Percentiles rank a stretch among this genome's conserved stretches.
Conservation (phyloP, 1,140 invertebrate genomes). For the Schlechtendalia chinensis region DNA sequence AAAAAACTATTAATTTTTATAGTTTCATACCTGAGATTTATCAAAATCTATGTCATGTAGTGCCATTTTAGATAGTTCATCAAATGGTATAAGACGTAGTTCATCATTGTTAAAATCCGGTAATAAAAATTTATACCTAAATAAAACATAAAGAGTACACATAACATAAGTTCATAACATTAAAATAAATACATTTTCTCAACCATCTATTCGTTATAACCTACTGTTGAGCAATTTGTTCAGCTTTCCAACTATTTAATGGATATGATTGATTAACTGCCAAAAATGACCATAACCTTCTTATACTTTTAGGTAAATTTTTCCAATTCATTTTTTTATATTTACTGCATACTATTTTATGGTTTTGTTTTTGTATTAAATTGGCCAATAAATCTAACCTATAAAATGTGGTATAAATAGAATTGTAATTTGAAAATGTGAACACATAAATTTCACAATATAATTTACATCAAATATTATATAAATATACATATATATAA, state of each 20-base stretch:
- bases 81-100: slow-evolving; percentile 13
- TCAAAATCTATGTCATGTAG: slow-evolving; percentile 22
- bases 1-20: background rate
- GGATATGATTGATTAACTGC: background rate
- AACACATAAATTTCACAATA: no score
- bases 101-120: slow-evolving; percentile 31
- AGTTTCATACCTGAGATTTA: slow-evolving; percentile 13
- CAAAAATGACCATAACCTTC: slow-evolving; percentile 33
- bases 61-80: slow-evolving; percentile 20
- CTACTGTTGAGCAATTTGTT: slow-evolving; percentile 15
- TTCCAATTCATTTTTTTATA: background rate
- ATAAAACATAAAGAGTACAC: background rate
- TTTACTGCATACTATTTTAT: slow-evolving; percentile 4
- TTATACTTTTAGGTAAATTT: slow-evolving; percentile 22
- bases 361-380: slow-evolving; percentile 15
- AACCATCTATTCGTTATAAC: background rate
- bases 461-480: background rate
- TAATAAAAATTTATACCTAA: slow-evolving; percentile 33
- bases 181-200: background rate
- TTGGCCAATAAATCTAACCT: slow-evolving; percentile 5
- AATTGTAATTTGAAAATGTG: no score
- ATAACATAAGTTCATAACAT: background rate
- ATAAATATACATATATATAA: background rate
- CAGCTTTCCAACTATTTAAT: background rate
- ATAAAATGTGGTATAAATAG: background rate